Conservation (phyloP, 2,113 vertebrate genomes). For the Shinisaurus crocodilurus region DNA sequence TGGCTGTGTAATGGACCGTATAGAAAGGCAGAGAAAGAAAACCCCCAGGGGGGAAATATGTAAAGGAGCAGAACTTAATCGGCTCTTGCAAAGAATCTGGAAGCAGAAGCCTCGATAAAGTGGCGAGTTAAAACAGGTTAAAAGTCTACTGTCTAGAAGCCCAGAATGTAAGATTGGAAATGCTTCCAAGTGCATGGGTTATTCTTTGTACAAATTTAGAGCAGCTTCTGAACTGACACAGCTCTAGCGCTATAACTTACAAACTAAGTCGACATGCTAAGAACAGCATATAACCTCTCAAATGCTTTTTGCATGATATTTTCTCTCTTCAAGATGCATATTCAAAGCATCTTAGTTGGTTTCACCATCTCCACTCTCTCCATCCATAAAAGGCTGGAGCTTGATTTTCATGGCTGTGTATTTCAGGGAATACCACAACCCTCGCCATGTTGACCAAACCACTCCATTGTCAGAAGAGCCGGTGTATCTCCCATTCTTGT, state of each 20-base stretch:
- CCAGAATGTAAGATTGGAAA: background rate
- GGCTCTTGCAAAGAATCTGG: no score
- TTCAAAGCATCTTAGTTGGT: conserved; percentile 44
- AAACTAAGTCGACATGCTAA: background rate
- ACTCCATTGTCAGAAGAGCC: conserved; percentile 82
- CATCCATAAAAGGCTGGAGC: conserved; percentile 78
- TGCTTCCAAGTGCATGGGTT: background rate
- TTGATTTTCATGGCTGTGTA: conserved; percentile 89
- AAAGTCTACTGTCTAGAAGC: no score
- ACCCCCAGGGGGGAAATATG: no score
- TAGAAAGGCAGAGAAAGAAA: no score
- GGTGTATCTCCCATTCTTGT: conserved; percentile 82
- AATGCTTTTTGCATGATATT: background rate
- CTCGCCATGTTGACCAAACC: conserved; percentile 88
- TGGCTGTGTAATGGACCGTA: no score
- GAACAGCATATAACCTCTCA: background rate
- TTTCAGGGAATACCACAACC: conserved; percentile 89
- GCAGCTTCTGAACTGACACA: background rate
- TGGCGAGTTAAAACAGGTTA: no score
- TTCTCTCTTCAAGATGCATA: background rate
- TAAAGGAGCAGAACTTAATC: no score
- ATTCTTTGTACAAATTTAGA: background rate
- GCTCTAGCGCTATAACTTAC: background rate
- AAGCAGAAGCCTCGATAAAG: no score
- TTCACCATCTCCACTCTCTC: conserved; percentile 82